Evolutionary conservation across 2,888 invertebrate genomes (phyloP).

Genomic region (Ophion ellenae): DNA sequence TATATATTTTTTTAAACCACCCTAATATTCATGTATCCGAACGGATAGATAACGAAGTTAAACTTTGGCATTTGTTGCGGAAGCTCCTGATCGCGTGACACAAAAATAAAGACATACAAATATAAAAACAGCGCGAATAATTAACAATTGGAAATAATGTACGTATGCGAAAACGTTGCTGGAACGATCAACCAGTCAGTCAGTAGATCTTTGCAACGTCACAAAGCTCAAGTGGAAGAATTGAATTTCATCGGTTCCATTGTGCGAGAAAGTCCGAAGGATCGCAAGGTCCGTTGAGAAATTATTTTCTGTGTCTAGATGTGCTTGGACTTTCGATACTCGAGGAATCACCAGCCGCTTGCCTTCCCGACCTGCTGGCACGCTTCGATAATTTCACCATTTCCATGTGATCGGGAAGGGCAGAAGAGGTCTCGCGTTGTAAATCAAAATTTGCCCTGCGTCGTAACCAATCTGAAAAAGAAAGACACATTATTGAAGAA

Average conservation of each 20-base stretch:
- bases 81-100: slow-evolving; percentile 16
- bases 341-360: slow-evolving; percentile 21
- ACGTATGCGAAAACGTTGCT: background rate
- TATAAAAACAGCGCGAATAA: background rate
- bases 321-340: slow-evolving; percentile 32
- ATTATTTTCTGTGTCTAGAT: slow-evolving; percentile 43
- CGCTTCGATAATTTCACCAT: slow-evolving; percentile 38
- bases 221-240: background rate
- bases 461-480: slow-evolving; percentile 65
- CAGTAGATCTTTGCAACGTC: no score
- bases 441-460: slow-evolving; percentile 62
- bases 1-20: no score
- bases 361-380: background rate
- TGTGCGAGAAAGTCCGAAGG: background rate
- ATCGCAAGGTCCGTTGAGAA: background rate
- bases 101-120: background rate
- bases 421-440: slow-evolving; percentile 39
- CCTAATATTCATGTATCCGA: background rate
- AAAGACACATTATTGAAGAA: background rate
- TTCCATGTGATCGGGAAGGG: slow-evolving; percentile 45
- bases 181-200: background rate
- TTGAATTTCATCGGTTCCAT: background rate
- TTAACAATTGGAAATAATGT: background rate
- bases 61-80: slow-evolving; percentile 50
- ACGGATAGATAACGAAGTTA: slow-evolving; percentile 7